Conservation (phyloP, 2,797 vertebrate species). For the Allobates femoralis region DNA sequence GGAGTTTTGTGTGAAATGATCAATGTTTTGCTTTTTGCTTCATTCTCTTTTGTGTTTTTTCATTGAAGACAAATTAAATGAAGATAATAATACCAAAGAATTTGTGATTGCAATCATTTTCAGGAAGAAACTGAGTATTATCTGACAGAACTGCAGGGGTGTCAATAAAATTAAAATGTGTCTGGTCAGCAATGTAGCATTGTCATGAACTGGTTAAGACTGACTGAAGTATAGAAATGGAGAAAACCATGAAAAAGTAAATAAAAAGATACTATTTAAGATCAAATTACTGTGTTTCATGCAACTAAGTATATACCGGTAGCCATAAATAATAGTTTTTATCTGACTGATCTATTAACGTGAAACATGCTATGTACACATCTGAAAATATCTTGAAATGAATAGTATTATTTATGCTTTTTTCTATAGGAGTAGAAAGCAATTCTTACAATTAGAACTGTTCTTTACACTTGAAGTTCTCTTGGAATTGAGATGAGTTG, state of each 20-base stretch:
- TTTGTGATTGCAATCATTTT: too few relatives aligned
- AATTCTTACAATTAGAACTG: slow-evolving; percentile 1
- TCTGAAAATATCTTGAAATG: background rate
- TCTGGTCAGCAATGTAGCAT: too few relatives aligned
- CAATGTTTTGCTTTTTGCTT: too few relatives aligned
- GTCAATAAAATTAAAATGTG: too few relatives aligned
- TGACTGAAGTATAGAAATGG: too few relatives aligned
- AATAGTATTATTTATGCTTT: background rate
- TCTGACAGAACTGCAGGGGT: too few relatives aligned
- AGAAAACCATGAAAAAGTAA: background rate
- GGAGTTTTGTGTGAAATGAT: too few relatives aligned
- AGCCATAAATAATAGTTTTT: background rate
- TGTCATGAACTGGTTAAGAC: too few relatives aligned
- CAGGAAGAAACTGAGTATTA: too few relatives aligned
- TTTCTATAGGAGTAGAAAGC: background rate
- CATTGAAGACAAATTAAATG: too few relatives aligned
- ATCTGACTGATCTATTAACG: background rate
- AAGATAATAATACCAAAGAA: too few relatives aligned
- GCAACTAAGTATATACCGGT: background rate
- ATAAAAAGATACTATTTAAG: background rate
- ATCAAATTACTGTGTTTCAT: background rate
- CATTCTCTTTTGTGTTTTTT: too few relatives aligned
- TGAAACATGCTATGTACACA: background rate
- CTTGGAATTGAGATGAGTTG: background rate
- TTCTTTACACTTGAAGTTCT: background rate